These are phyloP conservation scores for Turritopsis rubra DNA, from an alignment of 30 jellyfish, hydroid and myxozoan species.

Conservation along the genomic window DNA sequence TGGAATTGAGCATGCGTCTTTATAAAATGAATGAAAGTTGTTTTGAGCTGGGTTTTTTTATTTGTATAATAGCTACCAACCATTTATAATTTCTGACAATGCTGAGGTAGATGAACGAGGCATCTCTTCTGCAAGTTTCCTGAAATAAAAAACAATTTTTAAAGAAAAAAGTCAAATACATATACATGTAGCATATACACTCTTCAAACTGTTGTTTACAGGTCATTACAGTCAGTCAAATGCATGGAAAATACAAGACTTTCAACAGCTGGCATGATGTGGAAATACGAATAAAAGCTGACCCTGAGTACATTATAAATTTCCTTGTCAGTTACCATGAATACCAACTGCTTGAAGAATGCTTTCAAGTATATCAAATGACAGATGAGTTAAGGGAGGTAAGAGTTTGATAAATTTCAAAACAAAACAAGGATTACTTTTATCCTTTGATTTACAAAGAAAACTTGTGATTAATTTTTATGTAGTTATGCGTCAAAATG, in stretches of 20 bases:
- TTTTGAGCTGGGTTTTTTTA: too few relatives aligned
- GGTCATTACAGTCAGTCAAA: conserved; percentile 7
- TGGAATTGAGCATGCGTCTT: neutral
- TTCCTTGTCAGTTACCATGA: conserved; percentile 39
- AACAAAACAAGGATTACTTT: neutral
- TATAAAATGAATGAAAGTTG: too few relatives aligned
- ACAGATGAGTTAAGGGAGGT: conserved; percentile 56
- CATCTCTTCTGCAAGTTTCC: too few relatives aligned
- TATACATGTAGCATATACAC: neutral
- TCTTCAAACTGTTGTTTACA: neutral
- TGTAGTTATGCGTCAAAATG: conserved; percentile 48
- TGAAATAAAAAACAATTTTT: too few relatives aligned
- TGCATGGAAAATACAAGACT: conserved; percentile 19
- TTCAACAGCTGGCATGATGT: conserved; percentile 75
- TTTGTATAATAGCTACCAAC: neutral
- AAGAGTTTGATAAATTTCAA: neutral
- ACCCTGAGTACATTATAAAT: conserved; percentile 59
- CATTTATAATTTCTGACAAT: neutral
- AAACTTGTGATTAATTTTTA: neutral
- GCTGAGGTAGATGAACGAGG: too few relatives aligned
- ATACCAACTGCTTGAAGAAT: conserved; percentile 49
- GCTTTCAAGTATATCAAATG: conserved; percentile 38
- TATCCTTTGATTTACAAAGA: neutral
- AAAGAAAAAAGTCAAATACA: too few relatives aligned
- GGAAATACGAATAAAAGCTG: conserved; percentile 20